A percentile compares a stretch with the other conserved stretches of the same genome.
phyloP scores from a whole-genome alignment of 2,113 vertebrate species.

The Epinephelus fuscoguttatus region DNA sequence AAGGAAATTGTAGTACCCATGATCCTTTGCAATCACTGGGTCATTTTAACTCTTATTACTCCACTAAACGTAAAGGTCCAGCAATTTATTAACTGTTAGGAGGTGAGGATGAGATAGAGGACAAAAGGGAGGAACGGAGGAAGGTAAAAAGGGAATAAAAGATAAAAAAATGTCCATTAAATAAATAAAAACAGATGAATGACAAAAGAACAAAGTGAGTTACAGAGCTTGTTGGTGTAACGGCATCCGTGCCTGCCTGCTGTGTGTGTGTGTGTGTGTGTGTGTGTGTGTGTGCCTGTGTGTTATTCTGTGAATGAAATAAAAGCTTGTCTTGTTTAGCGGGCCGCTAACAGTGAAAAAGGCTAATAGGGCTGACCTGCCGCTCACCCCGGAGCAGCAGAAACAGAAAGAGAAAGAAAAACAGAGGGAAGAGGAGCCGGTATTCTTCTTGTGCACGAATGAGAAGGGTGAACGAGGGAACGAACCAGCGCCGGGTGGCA shows the following conservation, averaged over 20 bases:
- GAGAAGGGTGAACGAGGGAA: slow-evolving; percentile 55
- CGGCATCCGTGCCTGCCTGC: slow-evolving; percentile 44
- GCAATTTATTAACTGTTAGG: background rate
- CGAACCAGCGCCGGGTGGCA: slow-evolving; percentile 43
- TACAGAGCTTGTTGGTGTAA: slow-evolving; percentile 65
- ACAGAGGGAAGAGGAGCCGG: slow-evolving; percentile 71
- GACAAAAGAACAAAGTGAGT: background rate
- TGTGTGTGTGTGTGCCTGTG: slow-evolving; percentile 29
- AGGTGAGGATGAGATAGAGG: background rate
- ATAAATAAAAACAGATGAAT: background rate
- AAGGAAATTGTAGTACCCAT: background rate
- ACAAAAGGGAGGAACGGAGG: background rate
- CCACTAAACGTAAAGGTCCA: background rate
- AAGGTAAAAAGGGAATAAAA: background rate
- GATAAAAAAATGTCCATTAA: background rate
- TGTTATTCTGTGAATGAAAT: slow-evolving; percentile 62
- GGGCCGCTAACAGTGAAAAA: slow-evolving; percentile 73
- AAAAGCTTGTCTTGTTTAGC: slow-evolving; percentile 79
- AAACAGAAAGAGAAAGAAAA: slow-evolving; percentile 74
- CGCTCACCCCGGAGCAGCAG: slow-evolving; percentile 70
- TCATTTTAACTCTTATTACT: background rate
- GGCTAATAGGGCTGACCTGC: slow-evolving; percentile 80
- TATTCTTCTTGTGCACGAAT: slow-evolving; percentile 80
- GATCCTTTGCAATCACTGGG: slow-evolving; percentile 10
- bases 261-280: slow-evolving; percentile 18